phyloP scores from a whole-genome alignment of 2,888 invertebrate genomes.

The Glyphotaelius pellucidus region DNA sequence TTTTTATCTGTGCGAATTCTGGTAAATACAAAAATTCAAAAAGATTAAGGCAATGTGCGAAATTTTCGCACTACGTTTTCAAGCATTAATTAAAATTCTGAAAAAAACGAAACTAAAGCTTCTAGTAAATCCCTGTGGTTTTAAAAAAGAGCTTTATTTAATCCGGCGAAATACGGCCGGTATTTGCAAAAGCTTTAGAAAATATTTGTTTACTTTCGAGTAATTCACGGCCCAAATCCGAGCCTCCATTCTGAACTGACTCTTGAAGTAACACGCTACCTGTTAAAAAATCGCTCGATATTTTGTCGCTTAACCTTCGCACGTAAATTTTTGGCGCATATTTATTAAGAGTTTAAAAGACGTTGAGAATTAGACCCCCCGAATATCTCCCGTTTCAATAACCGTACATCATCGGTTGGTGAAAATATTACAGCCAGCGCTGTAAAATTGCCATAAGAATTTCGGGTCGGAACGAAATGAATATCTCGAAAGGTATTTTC shows the following conservation, averaged over 20 bases:
- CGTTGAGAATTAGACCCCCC: background rate
- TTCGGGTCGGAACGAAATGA: slow-evolving; percentile 2
- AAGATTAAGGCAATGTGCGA: background rate
- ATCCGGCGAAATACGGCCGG: slow-evolving; percentile 33
- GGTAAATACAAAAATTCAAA: background rate
- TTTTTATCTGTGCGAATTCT: background rate
- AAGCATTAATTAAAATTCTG: slow-evolving; percentile 6
- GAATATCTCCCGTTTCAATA: slow-evolving; percentile 35
- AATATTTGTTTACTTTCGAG: slow-evolving; percentile 7
- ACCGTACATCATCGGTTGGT: slow-evolving; percentile 29
- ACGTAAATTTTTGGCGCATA: background rate
- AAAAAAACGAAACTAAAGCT: background rate
- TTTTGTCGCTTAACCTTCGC: background rate
- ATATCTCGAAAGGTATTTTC: background rate
- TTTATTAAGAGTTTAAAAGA: background rate
- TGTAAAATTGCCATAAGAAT: slow-evolving; percentile 20
- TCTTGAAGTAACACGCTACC: background rate
- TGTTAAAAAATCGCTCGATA: background rate
- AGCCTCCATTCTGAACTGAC: background rate
- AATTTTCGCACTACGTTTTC: background rate
- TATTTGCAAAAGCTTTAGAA: slow-evolving; percentile 24
- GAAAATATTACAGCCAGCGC: slow-evolving; percentile 21
- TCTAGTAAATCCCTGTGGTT: background rate
- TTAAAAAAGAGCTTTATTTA: slow-evolving; percentile 37
- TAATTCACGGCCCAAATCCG: slow-evolving; percentile 6